A percentile compares a stretch with the other conserved stretches of the same genome.
These are phyloP conservation scores for Channa striata DNA, from an alignment of 2,797 vertebrate genomes.

Conservation along the genomic window DNA sequence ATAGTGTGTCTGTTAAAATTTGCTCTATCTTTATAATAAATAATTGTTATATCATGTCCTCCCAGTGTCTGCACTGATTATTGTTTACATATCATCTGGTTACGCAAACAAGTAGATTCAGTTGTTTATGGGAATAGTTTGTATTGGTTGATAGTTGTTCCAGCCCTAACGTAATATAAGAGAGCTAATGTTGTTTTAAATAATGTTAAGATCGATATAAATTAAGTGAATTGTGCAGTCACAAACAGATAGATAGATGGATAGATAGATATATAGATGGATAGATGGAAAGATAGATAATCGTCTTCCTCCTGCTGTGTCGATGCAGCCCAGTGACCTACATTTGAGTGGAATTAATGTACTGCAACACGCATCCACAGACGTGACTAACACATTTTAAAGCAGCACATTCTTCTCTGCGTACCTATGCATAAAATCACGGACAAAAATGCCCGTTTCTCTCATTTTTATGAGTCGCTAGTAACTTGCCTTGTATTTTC, in stretches of 20 bases:
- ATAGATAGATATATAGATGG: neutral
- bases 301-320: conserved; percentile 18
- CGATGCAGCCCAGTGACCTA: conserved; percentile 66
- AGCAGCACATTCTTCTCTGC: neutral
- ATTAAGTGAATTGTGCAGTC: neutral
- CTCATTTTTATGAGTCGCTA: conserved; percentile 19
- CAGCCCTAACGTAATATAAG: neutral
- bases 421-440: neutral
- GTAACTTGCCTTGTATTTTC: neutral
- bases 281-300: conserved; percentile 7
- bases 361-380: conserved; percentile 17
- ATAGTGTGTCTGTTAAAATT: neutral
- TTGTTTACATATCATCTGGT: neutral
- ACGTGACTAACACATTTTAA: conserved; percentile 1
- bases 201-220: neutral
- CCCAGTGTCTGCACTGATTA: neutral
- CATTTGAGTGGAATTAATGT: conserved; percentile 52
- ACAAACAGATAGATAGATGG: conserved; percentile 13
- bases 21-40: neutral
- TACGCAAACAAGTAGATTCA: neutral
- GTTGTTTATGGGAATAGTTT: neutral
- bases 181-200: neutral
- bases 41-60: neutral
- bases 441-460: neutral
- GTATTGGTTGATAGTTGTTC: neutral